A percentile compares a stretch with the other conserved stretches of the same genome.
Evolutionary conservation across 1,140 invertebrate genomes (phyloP).

Genomic region (Bilobella aurantiaca): DNA sequence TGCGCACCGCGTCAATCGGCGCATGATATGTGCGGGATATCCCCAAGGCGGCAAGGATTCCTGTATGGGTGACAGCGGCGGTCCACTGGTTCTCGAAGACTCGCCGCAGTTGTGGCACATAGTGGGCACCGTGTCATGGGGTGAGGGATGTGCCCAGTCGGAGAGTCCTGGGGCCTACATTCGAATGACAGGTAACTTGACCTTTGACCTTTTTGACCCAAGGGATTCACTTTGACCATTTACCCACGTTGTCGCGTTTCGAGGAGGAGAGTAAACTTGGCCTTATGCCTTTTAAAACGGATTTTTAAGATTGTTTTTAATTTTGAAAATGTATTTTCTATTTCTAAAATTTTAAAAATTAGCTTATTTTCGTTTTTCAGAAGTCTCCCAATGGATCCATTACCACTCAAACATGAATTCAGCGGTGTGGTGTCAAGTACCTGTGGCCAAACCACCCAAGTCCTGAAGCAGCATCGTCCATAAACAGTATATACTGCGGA

Average conservation of each 20-base stretch:
- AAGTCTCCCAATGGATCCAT: constrained; percentile 26
- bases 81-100: constrained; percentile 22
- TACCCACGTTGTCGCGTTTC: too few relatives aligned
- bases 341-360: too few relatives aligned
- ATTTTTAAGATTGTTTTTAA: too few relatives aligned
- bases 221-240: too few relatives aligned
- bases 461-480: background rate
- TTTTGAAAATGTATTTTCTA: too few relatives aligned
- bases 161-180: constrained; percentile 29
- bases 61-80: constrained; percentile 30
- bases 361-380: constrained; percentile 14
- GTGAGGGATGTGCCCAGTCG: constrained; percentile 26
- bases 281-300: too few relatives aligned
- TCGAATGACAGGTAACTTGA: constrained; percentile 28
- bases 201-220: too few relatives aligned
- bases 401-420: constrained; percentile 22
- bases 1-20: constrained; percentile 21
- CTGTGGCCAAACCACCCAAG: background rate
- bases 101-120: constrained; percentile 21
- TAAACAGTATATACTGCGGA: background rate
- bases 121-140: constrained; percentile 29
- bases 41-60: constrained; percentile 22
- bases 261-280: too few relatives aligned
- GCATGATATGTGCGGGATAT: constrained; percentile 32
- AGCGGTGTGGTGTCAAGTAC: constrained; percentile 17